These are phyloP conservation scores for Mugil cephalus DNA, from an alignment of 2,113 vertebrate genomes.

Conservation along the genomic window DNA sequence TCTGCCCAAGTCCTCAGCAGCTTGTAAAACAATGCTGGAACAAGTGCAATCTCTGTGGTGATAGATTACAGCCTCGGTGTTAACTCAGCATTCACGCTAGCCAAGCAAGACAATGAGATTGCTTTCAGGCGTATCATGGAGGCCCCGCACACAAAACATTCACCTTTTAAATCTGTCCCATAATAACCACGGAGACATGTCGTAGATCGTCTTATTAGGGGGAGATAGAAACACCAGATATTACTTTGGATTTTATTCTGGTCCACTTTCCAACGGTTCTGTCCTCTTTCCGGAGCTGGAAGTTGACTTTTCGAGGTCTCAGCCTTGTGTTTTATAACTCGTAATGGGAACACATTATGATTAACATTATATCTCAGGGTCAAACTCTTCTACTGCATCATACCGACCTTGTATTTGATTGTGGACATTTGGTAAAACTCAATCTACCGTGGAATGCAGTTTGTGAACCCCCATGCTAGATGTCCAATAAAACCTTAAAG, in stretches of 20 bases:
- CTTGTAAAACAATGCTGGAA: conserved; percentile 82
- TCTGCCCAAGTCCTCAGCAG: conserved; percentile 72
- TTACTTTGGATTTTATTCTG: conserved; percentile 13
- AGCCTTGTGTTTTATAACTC: conserved; percentile 3
- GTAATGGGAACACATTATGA: conserved; percentile 15
- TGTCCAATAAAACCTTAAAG: conserved; percentile 19
- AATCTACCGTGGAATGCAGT: conserved; percentile 7
- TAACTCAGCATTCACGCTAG: conserved; percentile 77
- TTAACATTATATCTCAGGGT: conserved; percentile 21
- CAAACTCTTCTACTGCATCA: neutral
- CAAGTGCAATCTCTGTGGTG: conserved; percentile 78
- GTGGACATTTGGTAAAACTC: conserved; percentile 27
- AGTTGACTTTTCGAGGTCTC: conserved; percentile 8
- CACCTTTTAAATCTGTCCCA: conserved; percentile 65
- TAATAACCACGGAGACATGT: conserved; percentile 43
- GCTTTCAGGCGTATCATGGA: conserved; percentile 63
- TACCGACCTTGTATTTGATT: conserved; percentile 22
- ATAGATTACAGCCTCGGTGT: conserved; percentile 80
- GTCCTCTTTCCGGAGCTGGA: neutral
- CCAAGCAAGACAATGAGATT: conserved; percentile 79
- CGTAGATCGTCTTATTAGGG: conserved; percentile 36
- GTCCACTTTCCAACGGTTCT: conserved; percentile 1
- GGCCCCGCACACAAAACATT: conserved; percentile 49
- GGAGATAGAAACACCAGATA: conserved; percentile 26
- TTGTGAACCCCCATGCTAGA: conserved; percentile 5